These are phyloP conservation scores for Karalla daura DNA, from an alignment of 2,797 vertebrate genomes.

Conservation along the genomic window DNA sequence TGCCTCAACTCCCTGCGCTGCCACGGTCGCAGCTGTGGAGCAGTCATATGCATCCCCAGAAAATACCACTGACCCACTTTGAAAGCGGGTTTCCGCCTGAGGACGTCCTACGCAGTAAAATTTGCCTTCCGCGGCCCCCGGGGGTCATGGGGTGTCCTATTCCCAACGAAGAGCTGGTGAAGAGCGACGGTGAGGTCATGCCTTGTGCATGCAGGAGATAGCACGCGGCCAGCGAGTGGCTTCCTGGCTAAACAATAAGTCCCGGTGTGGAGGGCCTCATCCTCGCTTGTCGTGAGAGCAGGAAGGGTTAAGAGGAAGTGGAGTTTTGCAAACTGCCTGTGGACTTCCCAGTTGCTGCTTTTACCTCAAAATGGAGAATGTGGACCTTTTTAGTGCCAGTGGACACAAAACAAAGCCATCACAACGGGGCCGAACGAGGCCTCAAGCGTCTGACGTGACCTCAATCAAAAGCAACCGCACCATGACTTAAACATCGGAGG, in stretches of 20 bases:
- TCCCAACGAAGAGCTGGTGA: neutral
- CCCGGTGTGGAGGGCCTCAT: neutral
- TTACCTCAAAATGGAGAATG: conserved; percentile 15
- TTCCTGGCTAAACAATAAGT: conserved; percentile 26
- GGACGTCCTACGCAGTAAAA: neutral
- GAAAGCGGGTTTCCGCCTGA: neutral
- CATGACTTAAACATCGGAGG: too few relatives aligned
- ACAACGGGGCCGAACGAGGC: neutral
- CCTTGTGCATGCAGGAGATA: neutral
- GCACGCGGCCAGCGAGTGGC: too few relatives aligned
- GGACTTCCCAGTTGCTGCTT: conserved; percentile 68
- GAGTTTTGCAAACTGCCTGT: conserved; percentile 54
- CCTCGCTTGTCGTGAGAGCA: conserved; percentile 36
- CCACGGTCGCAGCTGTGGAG: conserved; percentile 18
- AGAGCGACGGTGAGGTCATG: neutral
- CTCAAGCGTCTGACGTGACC: neutral
- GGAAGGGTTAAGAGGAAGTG: conserved; percentile 82
- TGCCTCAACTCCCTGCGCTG: conserved; percentile 19
- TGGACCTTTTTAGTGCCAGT: neutral
- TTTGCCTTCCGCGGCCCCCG: neutral
- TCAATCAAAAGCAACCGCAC: too few relatives aligned
- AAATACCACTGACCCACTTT: conserved; percentile 22
- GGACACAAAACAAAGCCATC: neutral
- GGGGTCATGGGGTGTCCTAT: neutral
- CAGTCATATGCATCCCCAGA: conserved; percentile 10